Percentiles rank a stretch among this genome's conserved stretches.
phyloP scores from a whole-genome alignment of 2,113 vertebrate species.

The Tichodroma muraria region DNA sequence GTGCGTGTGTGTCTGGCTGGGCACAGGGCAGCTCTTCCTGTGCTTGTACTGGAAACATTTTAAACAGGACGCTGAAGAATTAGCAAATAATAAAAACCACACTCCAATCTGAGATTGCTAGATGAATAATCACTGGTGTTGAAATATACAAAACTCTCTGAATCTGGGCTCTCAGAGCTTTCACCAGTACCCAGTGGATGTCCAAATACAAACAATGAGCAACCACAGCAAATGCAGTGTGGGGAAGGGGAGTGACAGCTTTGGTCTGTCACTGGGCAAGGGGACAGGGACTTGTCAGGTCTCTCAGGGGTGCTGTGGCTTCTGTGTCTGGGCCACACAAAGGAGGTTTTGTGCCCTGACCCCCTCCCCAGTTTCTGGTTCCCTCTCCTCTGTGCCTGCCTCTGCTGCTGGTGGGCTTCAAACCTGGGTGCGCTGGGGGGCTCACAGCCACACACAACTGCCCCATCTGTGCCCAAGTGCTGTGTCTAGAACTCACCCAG shows the following conservation, averaged over 20 bases:
- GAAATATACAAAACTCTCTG: background rate
- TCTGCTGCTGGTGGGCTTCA: background rate
- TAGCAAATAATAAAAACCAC: background rate
- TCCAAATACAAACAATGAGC: background rate
- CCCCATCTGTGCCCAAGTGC: background rate
- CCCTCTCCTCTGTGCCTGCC: background rate
- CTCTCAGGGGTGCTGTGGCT: background rate
- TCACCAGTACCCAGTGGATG: background rate
- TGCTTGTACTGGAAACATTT: background rate
- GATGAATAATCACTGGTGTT: background rate
- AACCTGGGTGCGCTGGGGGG: accelerated
- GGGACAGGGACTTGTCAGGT: background rate
- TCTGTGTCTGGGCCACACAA: accelerated
- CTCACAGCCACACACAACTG: background rate
- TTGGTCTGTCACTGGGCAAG: background rate
- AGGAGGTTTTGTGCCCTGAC: background rate
- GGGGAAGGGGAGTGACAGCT: background rate
- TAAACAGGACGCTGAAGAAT: background rate
- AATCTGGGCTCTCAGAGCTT: background rate
- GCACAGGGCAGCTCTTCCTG: background rate
- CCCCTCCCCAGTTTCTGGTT: accelerated
- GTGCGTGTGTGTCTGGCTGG: background rate
- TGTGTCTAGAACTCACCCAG: background rate
- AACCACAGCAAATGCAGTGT: accelerated
- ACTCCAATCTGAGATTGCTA: background rate